Evolutionary conservation across 1,140 invertebrate species (phyloP), one percentile per base, ranked within the genome.

Genomic region (Mylabris phalerata): DNA sequence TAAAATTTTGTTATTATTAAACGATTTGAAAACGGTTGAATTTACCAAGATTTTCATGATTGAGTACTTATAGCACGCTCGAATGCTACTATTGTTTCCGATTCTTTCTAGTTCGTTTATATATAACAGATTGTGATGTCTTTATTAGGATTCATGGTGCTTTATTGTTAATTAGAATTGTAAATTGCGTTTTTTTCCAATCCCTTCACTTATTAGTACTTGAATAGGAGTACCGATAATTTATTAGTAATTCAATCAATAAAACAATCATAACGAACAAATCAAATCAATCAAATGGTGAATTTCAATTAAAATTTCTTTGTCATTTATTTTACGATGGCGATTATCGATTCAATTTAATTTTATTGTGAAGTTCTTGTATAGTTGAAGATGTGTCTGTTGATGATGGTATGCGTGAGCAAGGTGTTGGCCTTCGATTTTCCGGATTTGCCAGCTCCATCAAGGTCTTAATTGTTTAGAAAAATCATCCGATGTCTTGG

Each of bases 121-220:
- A 48, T 55, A 55, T 19, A 27, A 48, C 19, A 46, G 46, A 55
- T 42, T 4, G 41, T 10, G 44, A 47, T 39, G 25, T 38, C 44
- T 55, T 55, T 55, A 55, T 55, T 55, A 55, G 52, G 52, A 55
- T 55, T 39, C 38, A 45, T 19, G 27, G 43, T 46, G 52, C n/a
- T 40, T 39, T 27, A 46, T 46, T 48, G 2, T 48, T 32, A 39
- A 55, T 55, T 55, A 47, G 9, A 55, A 55, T 55, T 55, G 13
- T 11, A 55, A 55, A 55, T 55, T 11, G 1, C 1, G 19, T 19
- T 10, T 32, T 50, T 26, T 50, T 50, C 32, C 19, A 45, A 24
- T 55, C 52, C 52, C 52, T 55, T 55, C 52, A 55, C 52, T 55
- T 44, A 55, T 55, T 47, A 48, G 52, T 46, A 47, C 51, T 54